These are phyloP conservation scores for Anoplolepis gracilipes DNA, from an alignment of 1,140 invertebrate genomes.

Conservation along the genomic window DNA sequence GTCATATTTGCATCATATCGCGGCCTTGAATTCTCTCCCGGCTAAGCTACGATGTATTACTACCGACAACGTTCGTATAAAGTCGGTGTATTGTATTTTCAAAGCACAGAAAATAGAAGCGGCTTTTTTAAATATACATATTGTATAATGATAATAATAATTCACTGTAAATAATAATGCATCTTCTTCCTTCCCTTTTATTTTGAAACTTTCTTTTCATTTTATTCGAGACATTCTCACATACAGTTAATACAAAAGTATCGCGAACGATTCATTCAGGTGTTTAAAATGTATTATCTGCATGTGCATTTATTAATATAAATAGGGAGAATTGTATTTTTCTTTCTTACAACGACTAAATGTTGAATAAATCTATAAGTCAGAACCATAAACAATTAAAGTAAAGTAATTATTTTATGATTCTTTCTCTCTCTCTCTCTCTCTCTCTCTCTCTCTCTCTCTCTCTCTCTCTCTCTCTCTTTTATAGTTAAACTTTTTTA, in stretches of 20 bases:
- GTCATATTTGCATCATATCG: neutral
- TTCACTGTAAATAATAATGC: neutral
- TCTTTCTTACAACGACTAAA: neutral
- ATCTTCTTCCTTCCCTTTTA: no score
- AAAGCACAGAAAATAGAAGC: neutral
- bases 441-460: no score
- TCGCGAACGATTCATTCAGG: neutral
- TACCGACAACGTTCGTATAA: neutral
- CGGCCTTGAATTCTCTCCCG: no score
- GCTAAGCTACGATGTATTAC: no score
- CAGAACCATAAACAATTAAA: neutral
- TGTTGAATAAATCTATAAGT: neutral
- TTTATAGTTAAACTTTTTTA: no score
- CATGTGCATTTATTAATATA: neutral
- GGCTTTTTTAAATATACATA: neutral
- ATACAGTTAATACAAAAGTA: neutral
- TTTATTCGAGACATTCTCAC: neutral
- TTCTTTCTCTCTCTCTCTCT: no score
- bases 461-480: no score
- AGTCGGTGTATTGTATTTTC: neutral
- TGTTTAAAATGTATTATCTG: neutral
- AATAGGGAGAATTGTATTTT: neutral
- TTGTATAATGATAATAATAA: neutral
- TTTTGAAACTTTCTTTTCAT: neutral
- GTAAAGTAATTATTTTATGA: constrained; percentile 15